phyloP scores from a whole-genome alignment of 2,797 vertebrate genomes.

The Micropoecilia bifurca region DNA sequence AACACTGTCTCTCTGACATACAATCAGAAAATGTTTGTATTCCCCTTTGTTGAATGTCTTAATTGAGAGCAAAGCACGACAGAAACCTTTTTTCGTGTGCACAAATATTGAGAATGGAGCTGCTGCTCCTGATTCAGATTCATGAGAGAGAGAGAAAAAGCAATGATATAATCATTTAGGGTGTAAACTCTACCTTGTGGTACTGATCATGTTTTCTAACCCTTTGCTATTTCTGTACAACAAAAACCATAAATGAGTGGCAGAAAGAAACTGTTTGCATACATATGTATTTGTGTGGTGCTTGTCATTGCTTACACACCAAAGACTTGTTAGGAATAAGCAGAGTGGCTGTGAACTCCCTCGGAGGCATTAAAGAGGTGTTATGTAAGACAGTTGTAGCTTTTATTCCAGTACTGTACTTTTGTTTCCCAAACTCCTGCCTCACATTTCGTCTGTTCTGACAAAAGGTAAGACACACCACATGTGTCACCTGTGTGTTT shows the following conservation, averaged over 20 bases:
- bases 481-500: conserved; percentile 11
- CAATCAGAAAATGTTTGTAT: not conserved
- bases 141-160: not conserved
- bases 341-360: conserved; percentile 42
- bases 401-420: conserved; percentile 32
- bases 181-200: not conserved
- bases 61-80: not conserved
- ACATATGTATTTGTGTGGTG: conserved; percentile 14
- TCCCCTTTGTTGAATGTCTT: not conserved
- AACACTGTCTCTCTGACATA: not conserved
- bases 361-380: conserved; percentile 24
- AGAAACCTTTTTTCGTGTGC: not conserved
- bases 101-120: not conserved
- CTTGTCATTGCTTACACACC: conserved; percentile 34
- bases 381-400: conserved; percentile 42
- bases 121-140: not conserved
- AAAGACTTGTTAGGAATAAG: conserved; percentile 43
- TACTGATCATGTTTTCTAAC: not conserved
- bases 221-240: not conserved
- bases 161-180: not conserved
- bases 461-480: conserved; percentile 4
- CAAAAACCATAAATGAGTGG: conserved; percentile 6
- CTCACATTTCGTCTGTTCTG: conserved; percentile 11
- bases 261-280: not conserved
- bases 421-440: conserved; percentile 23